Evolutionary conservation across 1,140 invertebrate genomes (phyloP).

Genomic region (Papilio aristodemus): DNA sequence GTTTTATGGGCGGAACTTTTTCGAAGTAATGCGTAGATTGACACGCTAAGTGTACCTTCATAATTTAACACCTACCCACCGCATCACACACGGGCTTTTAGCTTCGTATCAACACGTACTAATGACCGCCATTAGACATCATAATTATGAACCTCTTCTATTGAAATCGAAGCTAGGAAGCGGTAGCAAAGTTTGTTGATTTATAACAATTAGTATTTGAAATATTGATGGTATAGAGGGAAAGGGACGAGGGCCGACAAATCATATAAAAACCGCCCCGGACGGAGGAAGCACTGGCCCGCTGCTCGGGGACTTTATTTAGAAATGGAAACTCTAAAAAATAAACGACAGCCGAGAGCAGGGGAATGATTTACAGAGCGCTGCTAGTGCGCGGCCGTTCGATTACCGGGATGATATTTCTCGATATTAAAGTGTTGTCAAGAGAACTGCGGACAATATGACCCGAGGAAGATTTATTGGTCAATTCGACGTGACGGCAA

Average conservation of each 20-base stretch:
- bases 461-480: conserved; percentile 76
- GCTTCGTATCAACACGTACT: conserved; percentile 40
- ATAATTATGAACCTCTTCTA: conserved; percentile 30
- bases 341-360: conserved; percentile 72
- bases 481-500: conserved; percentile 71
- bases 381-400: conserved; percentile 66
- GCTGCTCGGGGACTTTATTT: conserved; percentile 78
- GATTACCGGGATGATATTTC: conserved; percentile 79
- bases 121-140: background rate
- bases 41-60: conserved; percentile 77
- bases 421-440: conserved; percentile 80
- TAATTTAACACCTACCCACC: conserved; percentile 69
- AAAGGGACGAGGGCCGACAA: conserved; percentile 77
- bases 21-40: conserved; percentile 72
- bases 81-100: conserved; percentile 36
- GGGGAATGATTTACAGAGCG: conserved; percentile 74
- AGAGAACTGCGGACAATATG: conserved; percentile 78
- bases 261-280: conserved; percentile 79
- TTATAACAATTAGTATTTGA: conserved; percentile 80
- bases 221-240: conserved; percentile 80
- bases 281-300: conserved; percentile 77
- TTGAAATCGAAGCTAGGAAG: conserved; percentile 31
- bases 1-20: conserved; percentile 80
- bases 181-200: conserved; percentile 67
- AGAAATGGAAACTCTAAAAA: conserved; percentile 80